Base-by-base conservation (phyloP, 1,140 invertebrate species). In the Halyomorpha halys region DNA sequence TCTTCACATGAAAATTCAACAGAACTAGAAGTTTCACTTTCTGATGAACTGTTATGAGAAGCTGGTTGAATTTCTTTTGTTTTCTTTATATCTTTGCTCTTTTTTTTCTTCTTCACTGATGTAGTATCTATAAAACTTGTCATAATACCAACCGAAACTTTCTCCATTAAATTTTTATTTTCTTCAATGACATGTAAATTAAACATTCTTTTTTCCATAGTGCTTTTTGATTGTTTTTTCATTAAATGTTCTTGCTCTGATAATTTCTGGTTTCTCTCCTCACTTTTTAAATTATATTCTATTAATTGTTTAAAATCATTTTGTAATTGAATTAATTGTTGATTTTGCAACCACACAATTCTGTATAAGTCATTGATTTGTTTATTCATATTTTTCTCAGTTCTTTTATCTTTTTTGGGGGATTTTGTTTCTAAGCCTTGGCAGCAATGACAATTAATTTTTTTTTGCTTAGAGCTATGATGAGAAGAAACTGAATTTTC, bases 111-210 rank as follows among this genome's bases (percentile, higher is more conserved):
- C 23, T 56, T 56, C 3, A 56, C 23, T 11, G 47, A 19, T 23
- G 53, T 56, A 23, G 53, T 56, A 25, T 56, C 53, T 27, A 56
- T 56, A 25, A 60, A 60, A 60, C 59, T 60, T n/a, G 59, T 60
- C 59, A 60, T 60, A 13, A 60, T 44, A 18, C 59, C 59, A 15
- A 60, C 59, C 6, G 39, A 60, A 19, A 39, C 59, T 60, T 60
- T 44, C n/a, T 44, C 30, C 30, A 39, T 34, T 44, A 39, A 18
- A 60, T 44, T 34, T 34, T 34, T 19, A 16, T 60, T 60, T 60
- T 44, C 44, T 44, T 60, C 44, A 19, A 44, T 44, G 6, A 39
- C 44, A 39, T 25, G 25, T 60, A 60, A 60, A 11, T 60, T 34
- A 39, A 44, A 60, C 59, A 60, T 34, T 18, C 59, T 34, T 56